phyloP scores from a whole-genome alignment of 2,797 vertebrate species.

The Acanthornis magna region DNA sequence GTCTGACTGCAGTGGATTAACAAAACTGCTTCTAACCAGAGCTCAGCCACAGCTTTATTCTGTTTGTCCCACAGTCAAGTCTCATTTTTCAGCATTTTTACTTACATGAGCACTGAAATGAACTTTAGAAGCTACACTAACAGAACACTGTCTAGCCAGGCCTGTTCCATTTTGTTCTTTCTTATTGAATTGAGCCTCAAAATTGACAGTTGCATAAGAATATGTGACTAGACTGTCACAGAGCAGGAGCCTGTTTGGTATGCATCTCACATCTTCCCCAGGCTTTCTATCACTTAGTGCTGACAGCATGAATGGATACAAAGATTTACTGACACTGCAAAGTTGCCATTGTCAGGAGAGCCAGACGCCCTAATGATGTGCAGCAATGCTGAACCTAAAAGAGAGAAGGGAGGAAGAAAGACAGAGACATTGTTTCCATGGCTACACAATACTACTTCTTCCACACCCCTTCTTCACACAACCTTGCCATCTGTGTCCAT shows the following conservation, averaged over 20 bases:
- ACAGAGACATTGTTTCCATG: slow-evolving; percentile 48
- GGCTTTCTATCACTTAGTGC: slow-evolving; percentile 32
- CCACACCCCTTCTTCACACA: neutral
- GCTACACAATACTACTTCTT: slow-evolving; percentile 35
- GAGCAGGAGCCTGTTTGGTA: neutral
- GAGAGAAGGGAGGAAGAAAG: neutral
- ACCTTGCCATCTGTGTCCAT: slow-evolving; percentile 36
- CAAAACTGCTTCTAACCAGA: neutral
- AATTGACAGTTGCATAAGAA: slow-evolving; percentile 45
- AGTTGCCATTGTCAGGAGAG: slow-evolving; percentile 33
- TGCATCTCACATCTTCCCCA: neutral
- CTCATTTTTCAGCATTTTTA: slow-evolving; percentile 29
- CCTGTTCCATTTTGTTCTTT: slow-evolving; percentile 32
- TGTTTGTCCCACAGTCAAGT: neutral
- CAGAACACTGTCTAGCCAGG: neutral
- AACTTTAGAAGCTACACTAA: slow-evolving; percentile 9
- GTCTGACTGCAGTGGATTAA: slow-evolving; percentile 4
- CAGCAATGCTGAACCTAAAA: slow-evolving; percentile 2
- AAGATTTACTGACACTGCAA: slow-evolving; percentile 48
- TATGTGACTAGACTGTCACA: neutral
- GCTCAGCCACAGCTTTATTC: neutral
- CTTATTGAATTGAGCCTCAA: slow-evolving; percentile 48
- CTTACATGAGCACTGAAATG: neutral
- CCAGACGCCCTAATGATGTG: slow-evolving; percentile 40
- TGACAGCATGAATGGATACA: slow-evolving; percentile 44